Base-by-base conservation (phyloP, 2,888 invertebrate genomes). In the Drosophila mercatorum region DNA sequence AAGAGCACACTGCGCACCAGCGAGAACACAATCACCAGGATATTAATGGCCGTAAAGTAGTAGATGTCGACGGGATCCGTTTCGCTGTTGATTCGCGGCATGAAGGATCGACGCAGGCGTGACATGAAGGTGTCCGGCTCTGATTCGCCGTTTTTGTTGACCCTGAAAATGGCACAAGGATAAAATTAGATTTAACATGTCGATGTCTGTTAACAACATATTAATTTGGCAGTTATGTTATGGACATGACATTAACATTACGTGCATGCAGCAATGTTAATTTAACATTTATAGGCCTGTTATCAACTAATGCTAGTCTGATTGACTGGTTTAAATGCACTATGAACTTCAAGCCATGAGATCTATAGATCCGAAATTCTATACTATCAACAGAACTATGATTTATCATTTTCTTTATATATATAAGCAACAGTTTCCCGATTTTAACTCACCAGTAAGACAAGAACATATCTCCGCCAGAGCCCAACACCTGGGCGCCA, bases 391-490 rank as follows among this genome's bases (percentile, higher is more conserved):
- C 2, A 22, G 22, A 22, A 22, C 22, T 22, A 22, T 1, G 22
- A 22, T 22, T 22, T 22, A 1, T 22, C 22, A 22, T 1, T 22
- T 22, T 22, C 22, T 1, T 22, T 1, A 22, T 22, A 22, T 22
- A 31, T 5, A 31, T 31, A 6, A 31, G 6, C 4, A 31, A 34
- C 7, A 34, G 7, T 34, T 34, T 34, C 1, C 31, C 6, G 5
- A 0, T 34, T 2, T 53, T 26, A 1, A 72, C 91, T 83, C 69
- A 65, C 97, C 97, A 97, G 89, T 94, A 95, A n/a, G 96, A 95
- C 12, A 97, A 94, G 94, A 96, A 97, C 93, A 95, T 96, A 91
- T 97, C 97, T 3, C 95, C 95, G 8, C 95, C 95, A 31, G 96
- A 97, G 6, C 95, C 96, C 28, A 95, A 92, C 7, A 95, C 84